These are phyloP conservation scores for Aethina tumida DNA, from an alignment of 1,140 invertebrate genomes.

Conservation along the genomic window DNA sequence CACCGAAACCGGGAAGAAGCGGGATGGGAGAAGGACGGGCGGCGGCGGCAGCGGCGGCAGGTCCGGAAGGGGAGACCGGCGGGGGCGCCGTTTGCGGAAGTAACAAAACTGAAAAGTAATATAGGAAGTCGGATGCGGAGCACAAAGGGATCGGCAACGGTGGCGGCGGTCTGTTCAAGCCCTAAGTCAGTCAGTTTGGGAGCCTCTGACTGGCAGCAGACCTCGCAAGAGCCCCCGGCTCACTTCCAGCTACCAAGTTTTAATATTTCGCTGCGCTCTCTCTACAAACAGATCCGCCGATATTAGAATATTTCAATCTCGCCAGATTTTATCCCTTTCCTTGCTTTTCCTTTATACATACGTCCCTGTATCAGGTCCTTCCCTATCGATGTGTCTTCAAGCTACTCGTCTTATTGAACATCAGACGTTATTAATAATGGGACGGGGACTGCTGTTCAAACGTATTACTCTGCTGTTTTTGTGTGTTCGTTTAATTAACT, in stretches of 20 bases:
- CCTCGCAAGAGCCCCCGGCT: constrained; percentile 12
- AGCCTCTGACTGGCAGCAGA: constrained; percentile 12
- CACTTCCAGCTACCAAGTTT: constrained; percentile 21
- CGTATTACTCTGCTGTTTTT: too few species aligned
- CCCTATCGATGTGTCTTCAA: too few species aligned
- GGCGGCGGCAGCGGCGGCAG: too few species aligned
- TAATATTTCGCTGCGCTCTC: constrained; percentile 28
- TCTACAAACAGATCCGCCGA: constrained; percentile 23
- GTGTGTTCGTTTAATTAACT: too few species aligned
- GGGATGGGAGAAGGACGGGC: too few species aligned
- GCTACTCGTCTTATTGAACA: too few species aligned
- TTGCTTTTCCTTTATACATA: too few species aligned
- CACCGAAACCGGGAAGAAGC: too few species aligned
- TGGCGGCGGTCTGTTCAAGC: constrained; percentile 8
- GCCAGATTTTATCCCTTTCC: constrained; percentile 24
- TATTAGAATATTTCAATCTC: constrained; percentile 31
- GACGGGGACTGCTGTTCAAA: too few species aligned
- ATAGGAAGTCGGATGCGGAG: constrained; percentile 11
- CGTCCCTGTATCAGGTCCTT: too few species aligned
- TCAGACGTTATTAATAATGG: too few species aligned
- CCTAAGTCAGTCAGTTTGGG: constrained; percentile 12
- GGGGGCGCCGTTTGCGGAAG: constrained; percentile 10
- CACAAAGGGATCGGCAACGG: constrained; percentile 14
- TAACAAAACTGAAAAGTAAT: constrained; percentile 17
- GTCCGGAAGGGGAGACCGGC: too few species aligned